phyloP scores from a whole-genome alignment of 2,888 invertebrate genomes.

The Caenorhabditis macrosperma region DNA sequence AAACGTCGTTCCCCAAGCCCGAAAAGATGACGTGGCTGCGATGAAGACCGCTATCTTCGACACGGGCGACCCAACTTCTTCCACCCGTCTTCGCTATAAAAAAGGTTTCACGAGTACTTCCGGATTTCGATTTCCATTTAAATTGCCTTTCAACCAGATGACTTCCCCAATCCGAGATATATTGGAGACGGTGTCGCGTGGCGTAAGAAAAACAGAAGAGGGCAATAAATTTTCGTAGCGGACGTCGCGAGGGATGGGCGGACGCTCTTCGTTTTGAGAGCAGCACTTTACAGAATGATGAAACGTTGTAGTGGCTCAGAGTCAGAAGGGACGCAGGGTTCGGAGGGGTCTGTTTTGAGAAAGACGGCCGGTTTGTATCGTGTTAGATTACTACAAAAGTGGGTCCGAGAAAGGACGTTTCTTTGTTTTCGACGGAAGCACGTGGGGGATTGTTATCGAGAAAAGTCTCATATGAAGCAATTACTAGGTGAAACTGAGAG shows the following conservation, averaged over 20 bases:
- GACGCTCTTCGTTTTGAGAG: background rate
- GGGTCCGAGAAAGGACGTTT: background rate
- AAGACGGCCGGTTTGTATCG: slow-evolving; percentile 15
- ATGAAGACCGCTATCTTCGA: background rate
- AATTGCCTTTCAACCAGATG: slow-evolving; percentile 29
- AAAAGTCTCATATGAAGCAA: slow-evolving; percentile 1
- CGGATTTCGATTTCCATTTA: slow-evolving; percentile 37
- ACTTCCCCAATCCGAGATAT: background rate
- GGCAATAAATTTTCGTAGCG: slow-evolving; percentile 33
- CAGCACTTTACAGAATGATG: slow-evolving; percentile 39
- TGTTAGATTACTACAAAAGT: slow-evolving; percentile 9
- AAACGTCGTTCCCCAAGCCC: too few relatives aligned
- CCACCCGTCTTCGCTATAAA: background rate
- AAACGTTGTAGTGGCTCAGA: slow-evolving; percentile 26
- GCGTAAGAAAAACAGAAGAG: background rate
- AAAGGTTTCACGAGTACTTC: background rate
- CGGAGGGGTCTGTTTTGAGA: slow-evolving; percentile 12
- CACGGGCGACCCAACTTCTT: background rate
- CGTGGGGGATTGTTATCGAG: slow-evolving; percentile 2
- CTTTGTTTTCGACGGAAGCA: slow-evolving; percentile 7
- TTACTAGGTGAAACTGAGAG: background rate
- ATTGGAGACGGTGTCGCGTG: too few relatives aligned
- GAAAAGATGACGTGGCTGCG: too few relatives aligned
- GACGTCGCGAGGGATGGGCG: background rate
- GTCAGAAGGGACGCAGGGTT: too few relatives aligned